Evolutionary conservation across 2,888 invertebrate species (phyloP), one percentile per base, ranked within the genome.

Genomic region (Ferrisia virgata): DNA sequence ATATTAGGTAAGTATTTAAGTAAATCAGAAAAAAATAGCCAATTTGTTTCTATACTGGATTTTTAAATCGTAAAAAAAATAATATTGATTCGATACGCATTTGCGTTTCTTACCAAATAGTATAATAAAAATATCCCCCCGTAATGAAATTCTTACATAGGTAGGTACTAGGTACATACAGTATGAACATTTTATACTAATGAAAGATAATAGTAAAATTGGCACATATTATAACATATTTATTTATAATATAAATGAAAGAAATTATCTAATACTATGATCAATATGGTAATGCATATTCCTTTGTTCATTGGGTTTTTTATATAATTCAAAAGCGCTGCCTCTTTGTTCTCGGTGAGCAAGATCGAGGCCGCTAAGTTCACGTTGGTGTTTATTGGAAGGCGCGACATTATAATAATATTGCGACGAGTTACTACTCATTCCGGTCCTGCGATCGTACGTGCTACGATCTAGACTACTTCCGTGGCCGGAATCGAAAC

Each of bases 241-340:
- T 76, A 18, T 53, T 22, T 53, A 40, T 4, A 36, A 40, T 40
- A 53, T 9, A 53, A 53, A 53, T 53, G 53, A 53, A 53, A 28
- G 36, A 76, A 36, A 76, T 11, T 85, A 88, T 87, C 88, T 87
- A 43, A 87, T 86, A 64, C 86, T 87, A 85, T 87, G 87, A 80
- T 88, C 88, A 79, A 87, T 85, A 82, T 85, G 85, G 81, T 87
- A 88, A 86, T 88, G 87, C 84, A 86, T 86, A 82, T 86, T 87
- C 28, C 87, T 85, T 53, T 88, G 87, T 84, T 88, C 87, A 13
- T 81, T 84, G 11, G 96, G 96, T 89, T 97, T 97, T 86, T 96
- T 93, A 89, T 97, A 97, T 86, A 97, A 90, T 89, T 97, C 97
- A 89, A 97, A 97, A n/a, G 97, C 97, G 86, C 96, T 96, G 36